Evolutionary conservation across 2,888 invertebrate genomes (phyloP).

Genomic region (Platycheirus albimanus): DNA sequence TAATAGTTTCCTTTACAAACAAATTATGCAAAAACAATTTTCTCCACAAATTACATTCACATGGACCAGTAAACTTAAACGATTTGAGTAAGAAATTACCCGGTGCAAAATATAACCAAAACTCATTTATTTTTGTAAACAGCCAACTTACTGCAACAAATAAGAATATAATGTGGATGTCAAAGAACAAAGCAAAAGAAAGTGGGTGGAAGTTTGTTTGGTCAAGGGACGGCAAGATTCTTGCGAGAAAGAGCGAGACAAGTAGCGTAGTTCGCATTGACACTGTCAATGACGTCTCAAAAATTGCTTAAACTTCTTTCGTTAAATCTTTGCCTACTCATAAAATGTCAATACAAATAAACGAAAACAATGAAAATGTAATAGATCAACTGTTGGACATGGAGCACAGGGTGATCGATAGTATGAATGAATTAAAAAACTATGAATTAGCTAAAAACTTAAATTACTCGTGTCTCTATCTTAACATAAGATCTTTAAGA

Average conservation of each 20-base stretch:
- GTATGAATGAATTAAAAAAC: constrained; percentile 6
- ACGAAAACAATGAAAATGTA: constrained; percentile 19
- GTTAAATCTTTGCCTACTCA: not conserved
- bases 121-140: too few relatives aligned
- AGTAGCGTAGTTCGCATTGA: constrained; percentile 19
- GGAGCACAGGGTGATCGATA: constrained; percentile 21
- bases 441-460: constrained; percentile 4
- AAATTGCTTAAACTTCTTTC: not conserved
- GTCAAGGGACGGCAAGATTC: constrained; percentile 22
- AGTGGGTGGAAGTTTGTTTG: not conserved
- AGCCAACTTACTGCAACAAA: too few relatives aligned
- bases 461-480: not conserved
- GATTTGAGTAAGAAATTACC: not conserved
- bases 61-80: not conserved
- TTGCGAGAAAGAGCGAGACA: constrained; percentile 29
- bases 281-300: constrained; percentile 4
- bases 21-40: not conserved
- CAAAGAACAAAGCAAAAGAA: constrained; percentile 13
- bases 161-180: not conserved
- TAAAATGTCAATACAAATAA: constrained; percentile 21
- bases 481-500: constrained; percentile 4
- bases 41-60: constrained; percentile 5
- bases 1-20: too few relatives aligned
- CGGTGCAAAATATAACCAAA: too few relatives aligned
- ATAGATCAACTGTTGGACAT: not conserved